Evolutionary conservation across 2,797 vertebrate genomes (phyloP).

Genomic region (Myotis myotis): DNA sequence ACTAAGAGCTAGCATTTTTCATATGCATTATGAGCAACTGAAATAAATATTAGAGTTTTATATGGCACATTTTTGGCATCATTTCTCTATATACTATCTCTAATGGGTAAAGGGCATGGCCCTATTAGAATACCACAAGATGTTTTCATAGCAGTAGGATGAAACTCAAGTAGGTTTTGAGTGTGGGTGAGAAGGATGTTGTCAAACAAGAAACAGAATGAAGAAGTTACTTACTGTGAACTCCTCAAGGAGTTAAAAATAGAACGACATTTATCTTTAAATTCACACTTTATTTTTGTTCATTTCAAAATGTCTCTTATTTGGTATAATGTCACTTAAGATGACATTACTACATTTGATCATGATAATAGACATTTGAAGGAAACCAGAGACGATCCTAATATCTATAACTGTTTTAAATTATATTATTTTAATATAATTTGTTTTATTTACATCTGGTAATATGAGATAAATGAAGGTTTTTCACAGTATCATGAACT

Average conservation of each 20-base stretch:
- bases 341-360: slow-evolving; percentile 17
- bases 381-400: slow-evolving; percentile 49
- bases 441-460: slow-evolving; percentile 60
- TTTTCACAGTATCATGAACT: slow-evolving; percentile 60
- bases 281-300: slow-evolving; percentile 11
- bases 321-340: slow-evolving; percentile 27
- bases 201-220: slow-evolving; percentile 57
- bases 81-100: slow-evolving; percentile 51
- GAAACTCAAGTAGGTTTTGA: slow-evolving; percentile 63
- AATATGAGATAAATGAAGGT: slow-evolving; percentile 62
- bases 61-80: slow-evolving; percentile 70
- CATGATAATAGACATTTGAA: slow-evolving; percentile 13
- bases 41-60: slow-evolving; percentile 61
- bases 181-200: slow-evolving; percentile 62
- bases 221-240: slow-evolving; percentile 45
- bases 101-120: slow-evolving; percentile 66
- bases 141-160: slow-evolving; percentile 51
- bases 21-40: slow-evolving; percentile 42
- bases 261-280: slow-evolving; percentile 45
- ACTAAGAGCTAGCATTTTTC: slow-evolving; percentile 42
- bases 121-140: slow-evolving; percentile 59
- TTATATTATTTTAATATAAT: slow-evolving; percentile 63
- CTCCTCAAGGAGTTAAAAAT: slow-evolving; percentile 65
- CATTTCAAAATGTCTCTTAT: neutral
- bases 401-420: slow-evolving; percentile 52